Evolutionary conservation across 2,113 vertebrate genomes (phyloP).

Genomic region (Pionites leucogaster): DNA sequence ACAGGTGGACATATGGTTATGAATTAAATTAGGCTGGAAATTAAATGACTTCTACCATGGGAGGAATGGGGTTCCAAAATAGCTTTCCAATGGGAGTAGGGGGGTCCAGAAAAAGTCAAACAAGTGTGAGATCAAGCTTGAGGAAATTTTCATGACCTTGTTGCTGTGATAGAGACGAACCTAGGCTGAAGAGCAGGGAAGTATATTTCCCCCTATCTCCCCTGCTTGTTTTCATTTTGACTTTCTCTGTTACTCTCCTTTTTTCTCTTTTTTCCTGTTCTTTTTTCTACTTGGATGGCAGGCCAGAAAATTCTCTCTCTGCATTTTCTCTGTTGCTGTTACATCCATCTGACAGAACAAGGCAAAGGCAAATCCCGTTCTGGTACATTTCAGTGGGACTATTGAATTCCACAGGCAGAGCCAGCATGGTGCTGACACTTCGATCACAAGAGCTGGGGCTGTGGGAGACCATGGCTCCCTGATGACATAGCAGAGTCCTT

Average conservation of each 20-base stretch:
- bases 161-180: background rate
- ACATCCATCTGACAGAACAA: background rate
- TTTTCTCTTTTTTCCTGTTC: background rate
- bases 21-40: conserved; percentile 22
- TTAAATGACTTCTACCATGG: background rate
- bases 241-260: background rate
- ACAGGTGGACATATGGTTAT: background rate
- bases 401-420: background rate
- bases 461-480: background rate
- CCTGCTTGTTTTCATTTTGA: background rate
- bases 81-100: background rate
- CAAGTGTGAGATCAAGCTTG: background rate
- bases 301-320: background rate
- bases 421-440: rapidly evolving
- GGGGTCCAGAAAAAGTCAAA: background rate
- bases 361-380: background rate
- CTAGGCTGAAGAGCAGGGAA: background rate
- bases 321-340: background rate
- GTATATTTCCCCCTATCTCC: background rate
- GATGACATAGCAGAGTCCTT: background rate
- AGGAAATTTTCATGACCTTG: background rate
- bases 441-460: background rate
- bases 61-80: background rate
- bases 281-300: background rate
- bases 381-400: background rate